Base-by-base conservation (phyloP, 2,888 invertebrate species). In the Rosalia funebris region DNA sequence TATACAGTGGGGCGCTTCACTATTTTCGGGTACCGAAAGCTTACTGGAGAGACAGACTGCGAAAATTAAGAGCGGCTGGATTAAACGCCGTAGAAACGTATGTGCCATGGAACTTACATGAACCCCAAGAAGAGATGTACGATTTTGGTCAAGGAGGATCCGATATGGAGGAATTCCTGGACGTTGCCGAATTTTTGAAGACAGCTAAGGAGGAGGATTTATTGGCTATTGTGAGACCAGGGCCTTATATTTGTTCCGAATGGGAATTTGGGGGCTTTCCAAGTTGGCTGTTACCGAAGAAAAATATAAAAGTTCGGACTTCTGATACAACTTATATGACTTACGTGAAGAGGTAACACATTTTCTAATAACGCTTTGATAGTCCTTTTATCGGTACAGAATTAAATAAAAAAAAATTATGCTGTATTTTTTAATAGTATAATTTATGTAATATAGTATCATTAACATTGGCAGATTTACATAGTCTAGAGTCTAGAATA, bases 231-330 rank as follows among this genome's bases (percentile, higher is more conserved):
- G 81, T 97, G 0, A 83, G 96, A 20, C 91, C 93, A 0, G 96
- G 96, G 0, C 96, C 96, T 0, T 97, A 94, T 74, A 95, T 96
- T 70, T 95, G 95, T 79, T 93, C 92, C 10, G 96, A 97, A 83
- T 89, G 95, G 82, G 96, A 96, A 56, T 82, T 81, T 63, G 82
- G 82, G 16, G 81, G 82, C 3, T 65, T 82, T 20, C 80, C 80
- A 2, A 75, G 76, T 60, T 77, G 76, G 76, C 55, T 77, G 9
- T 55, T 77, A 14, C 61, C 82, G 17, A 83, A 84, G 4, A 65
- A 68, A 48, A 78, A 82, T 14, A 83, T 87, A 76, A 82, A 82
- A 70, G 56, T 82, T 0, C 68, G 83, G 53, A 81, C 80, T 7
- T 79, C 77, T 5, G 79, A 82, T 44, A 47, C 66, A 9, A 72